Percentiles rank a stretch among this genome's conserved stretches.
Conservation (phyloP, 1,140 invertebrate genomes). For the Mya arenaria region DNA sequence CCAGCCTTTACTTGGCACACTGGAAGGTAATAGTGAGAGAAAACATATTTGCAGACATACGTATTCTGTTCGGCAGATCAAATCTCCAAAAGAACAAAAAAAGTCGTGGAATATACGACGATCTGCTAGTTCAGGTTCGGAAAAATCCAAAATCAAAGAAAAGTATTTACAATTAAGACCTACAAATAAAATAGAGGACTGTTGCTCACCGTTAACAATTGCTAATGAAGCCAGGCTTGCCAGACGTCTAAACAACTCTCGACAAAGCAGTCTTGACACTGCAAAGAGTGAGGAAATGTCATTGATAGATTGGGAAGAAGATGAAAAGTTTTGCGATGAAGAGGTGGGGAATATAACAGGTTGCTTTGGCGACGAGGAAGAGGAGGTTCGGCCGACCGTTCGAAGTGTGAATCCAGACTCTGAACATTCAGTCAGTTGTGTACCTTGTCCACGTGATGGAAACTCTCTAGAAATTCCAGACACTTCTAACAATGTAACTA, state of each 20-base stretch:
- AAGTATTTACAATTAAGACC: constrained; percentile 43
- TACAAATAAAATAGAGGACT: constrained; percentile 41
- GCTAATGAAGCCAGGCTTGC: not conserved
- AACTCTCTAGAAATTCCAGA: too few relatives aligned
- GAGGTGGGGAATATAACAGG: constrained; percentile 52
- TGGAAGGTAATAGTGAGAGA: constrained; percentile 22
- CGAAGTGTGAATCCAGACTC: not conserved
- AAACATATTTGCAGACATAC: constrained; percentile 53
- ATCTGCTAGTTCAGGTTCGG: constrained; percentile 44
- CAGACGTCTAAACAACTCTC: constrained; percentile 1
- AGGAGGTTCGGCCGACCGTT: constrained; percentile 35
- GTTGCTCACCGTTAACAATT: not conserved
- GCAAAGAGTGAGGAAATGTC: constrained; percentile 39
- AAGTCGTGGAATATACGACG: constrained; percentile 32
- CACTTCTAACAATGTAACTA: not conserved
- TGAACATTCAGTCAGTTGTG: too few relatives aligned
- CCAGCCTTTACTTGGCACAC: constrained; percentile 48
- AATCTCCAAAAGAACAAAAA: constrained; percentile 16
- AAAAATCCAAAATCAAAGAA: constrained; percentile 39
- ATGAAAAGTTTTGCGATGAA: constrained; percentile 53
- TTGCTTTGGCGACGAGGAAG: constrained; percentile 37
- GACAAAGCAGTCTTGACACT: constrained; percentile 10
- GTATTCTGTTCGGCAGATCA: constrained; percentile 46
- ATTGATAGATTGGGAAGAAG: constrained; percentile 55
- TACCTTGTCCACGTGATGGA: too few relatives aligned